Conservation (phyloP, 2,113 vertebrate species). For the Stercorarius parasiticus region DNA sequence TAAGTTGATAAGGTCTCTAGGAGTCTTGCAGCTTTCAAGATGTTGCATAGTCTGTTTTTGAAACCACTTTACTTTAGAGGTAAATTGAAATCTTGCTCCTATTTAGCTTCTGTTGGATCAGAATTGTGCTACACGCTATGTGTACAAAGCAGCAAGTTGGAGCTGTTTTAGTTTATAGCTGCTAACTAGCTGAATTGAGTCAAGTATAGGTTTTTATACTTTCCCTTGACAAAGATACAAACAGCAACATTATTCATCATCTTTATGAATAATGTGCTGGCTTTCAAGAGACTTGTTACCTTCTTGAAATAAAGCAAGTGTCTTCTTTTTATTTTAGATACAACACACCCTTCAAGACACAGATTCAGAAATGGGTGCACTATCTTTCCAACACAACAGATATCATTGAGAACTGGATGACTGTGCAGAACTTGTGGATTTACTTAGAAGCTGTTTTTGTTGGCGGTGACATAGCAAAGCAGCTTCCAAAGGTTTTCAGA, state of each 20-base stretch:
- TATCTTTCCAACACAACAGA: slow-evolving; percentile 90
- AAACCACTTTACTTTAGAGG: not conserved
- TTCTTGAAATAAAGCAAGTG: not conserved
- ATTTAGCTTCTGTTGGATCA: not conserved
- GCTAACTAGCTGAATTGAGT: not conserved
- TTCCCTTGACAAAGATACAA: not conserved
- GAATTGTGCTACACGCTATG: not conserved
- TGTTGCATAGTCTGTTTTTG: not conserved
- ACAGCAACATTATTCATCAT: not conserved
- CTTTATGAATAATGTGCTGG: not conserved
- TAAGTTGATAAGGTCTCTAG: not conserved
- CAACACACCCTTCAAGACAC: slow-evolving; percentile 91
- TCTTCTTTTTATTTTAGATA: slow-evolving; percentile 75
- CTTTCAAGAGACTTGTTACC: not conserved
- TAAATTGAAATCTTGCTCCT: not conserved
- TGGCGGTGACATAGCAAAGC: slow-evolving; percentile 95
- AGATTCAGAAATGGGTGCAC: slow-evolving; percentile 97
- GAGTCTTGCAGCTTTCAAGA: not conserved
- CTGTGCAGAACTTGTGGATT: slow-evolving; percentile 95
- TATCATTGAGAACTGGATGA: slow-evolving; percentile 97
- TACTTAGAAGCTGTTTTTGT: slow-evolving; percentile 97
- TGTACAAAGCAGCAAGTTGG: not conserved
- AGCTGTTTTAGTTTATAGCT: not conserved
- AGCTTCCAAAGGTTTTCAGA: slow-evolving; percentile 90
- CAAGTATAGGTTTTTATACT: not conserved